These are phyloP conservation scores for Arvicanthis niloticus DNA, from an alignment of 2,113 vertebrate species.

Conservation along the genomic window DNA sequence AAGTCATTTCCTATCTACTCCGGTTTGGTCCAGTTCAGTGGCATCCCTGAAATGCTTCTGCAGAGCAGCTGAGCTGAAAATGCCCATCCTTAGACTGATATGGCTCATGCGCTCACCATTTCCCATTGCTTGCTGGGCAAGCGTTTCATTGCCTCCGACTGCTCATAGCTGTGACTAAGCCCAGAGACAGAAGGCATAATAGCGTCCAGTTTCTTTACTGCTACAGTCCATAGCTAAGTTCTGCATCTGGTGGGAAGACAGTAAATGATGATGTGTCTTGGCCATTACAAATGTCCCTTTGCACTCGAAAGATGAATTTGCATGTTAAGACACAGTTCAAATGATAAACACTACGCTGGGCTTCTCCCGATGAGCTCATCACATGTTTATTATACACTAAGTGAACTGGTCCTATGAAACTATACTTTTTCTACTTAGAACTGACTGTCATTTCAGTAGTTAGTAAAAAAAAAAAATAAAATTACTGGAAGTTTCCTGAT, in stretches of 20 bases:
- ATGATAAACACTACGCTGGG: constrained; percentile 24
- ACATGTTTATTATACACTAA: constrained; percentile 34
- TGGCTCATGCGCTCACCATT: neutral
- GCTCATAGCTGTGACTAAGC: neutral
- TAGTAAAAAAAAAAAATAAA: constrained; percentile 41
- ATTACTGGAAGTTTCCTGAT: constrained; percentile 13
- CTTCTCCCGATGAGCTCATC: constrained; percentile 46
- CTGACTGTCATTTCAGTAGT: constrained; percentile 16
- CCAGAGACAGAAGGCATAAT: neutral
- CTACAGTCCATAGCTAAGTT: neutral
- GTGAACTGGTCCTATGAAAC: constrained; percentile 48
- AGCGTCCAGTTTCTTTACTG: neutral
- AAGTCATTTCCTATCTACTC: neutral
- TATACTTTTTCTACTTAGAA: constrained; percentile 43
- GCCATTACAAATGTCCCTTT: neutral
- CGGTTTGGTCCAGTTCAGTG: neutral
- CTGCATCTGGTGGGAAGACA: neutral
- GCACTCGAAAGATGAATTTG: constrained; percentile 46
- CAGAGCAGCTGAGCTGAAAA: neutral
- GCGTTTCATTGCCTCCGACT: neutral
- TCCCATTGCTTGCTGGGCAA: neutral
- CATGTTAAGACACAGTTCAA: constrained; percentile 9
- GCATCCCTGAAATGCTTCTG: neutral
- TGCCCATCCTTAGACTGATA: neutral
- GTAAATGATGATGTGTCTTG: constrained; percentile 14